A percentile compares a stretch with the other conserved stretches of the same genome.
Conservation (phyloP, 2,888 invertebrate genomes). For the Agrenia bidenticulata region DNA sequence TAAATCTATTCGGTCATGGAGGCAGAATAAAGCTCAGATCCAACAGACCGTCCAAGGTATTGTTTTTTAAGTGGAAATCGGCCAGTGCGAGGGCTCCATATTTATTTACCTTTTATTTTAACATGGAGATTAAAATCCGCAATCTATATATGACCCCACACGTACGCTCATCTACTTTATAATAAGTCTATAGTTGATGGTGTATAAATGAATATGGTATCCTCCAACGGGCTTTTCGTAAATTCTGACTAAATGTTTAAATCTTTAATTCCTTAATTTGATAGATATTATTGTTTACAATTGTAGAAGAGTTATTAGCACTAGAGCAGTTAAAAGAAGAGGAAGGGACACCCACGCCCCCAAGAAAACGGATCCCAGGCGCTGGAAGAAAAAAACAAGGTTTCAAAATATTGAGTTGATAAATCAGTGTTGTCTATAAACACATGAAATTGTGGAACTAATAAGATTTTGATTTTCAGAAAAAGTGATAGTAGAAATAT, state of each 20-base stretch:
- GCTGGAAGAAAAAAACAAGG: constrained; percentile 21
- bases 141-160: too few species aligned
- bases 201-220: neutral
- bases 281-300: neutral
- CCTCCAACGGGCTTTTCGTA: neutral
- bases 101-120: neutral
- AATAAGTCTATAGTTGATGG: neutral
- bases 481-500: constrained; percentile 21
- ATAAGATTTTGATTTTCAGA: constrained; percentile 12
- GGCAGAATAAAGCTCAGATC: constrained; percentile 5
- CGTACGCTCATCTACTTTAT: too few species aligned
- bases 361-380: constrained; percentile 16
- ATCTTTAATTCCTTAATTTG: neutral
- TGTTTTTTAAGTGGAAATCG: neutral
- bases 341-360: neutral
- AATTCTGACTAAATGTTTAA: neutral
- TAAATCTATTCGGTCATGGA: constrained; percentile 32
- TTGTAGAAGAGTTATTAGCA: constrained; percentile 13
- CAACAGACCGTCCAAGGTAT: constrained; percentile 10
- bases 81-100: neutral
- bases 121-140: too few species aligned
- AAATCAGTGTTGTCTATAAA: neutral
- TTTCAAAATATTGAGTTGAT: too few species aligned
- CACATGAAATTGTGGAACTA: neutral
- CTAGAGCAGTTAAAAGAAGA: neutral